Base-by-base conservation (phyloP, 2,113 vertebrate species). In the Proteles cristata region DNA sequence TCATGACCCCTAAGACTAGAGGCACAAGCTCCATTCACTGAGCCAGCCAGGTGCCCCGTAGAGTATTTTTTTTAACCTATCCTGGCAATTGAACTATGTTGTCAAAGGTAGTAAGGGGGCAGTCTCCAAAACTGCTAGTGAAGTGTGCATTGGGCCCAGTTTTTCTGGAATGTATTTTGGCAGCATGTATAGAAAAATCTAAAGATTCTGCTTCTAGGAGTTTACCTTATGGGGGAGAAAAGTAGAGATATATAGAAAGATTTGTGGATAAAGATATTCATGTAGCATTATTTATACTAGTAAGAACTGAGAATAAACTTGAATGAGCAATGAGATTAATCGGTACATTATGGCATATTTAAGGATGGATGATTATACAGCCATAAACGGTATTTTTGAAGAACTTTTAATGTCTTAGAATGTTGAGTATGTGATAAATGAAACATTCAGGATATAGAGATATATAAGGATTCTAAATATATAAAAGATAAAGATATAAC, bases 81-180 rank as follows among this genome's bases (percentile, higher is more conserved):
- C n/a, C 43, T 87, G 39, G 12, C 58, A 90, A 16, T 82, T 90
- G 28, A 82, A 61, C 39, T 69, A 1, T 92, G 26, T 65, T 80
- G 17, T 88, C 33, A 63, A 66, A 85, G 39, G 45, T 91, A 50
- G 16, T 90, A 14, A 82, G 74, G 26, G 15, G 33, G 14, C 33
- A 66, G 11, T 83, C n/a, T 88, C 39, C 63, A 71, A 90, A 68
- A 45, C 58, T 76, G 35, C 39, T 90, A n/a, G 23, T n/a, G 53
- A 80, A 79, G 11, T 93, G 26, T 74, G 15, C 48, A 12, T 33
- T 92, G 71, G 39, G 23, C 2, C 16, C 19, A 84, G 0, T 53
- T 93, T 90, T 96, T 80, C 93, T 95, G 87, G n/a, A 93, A 86
- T 16, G 16, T 93, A 45, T 68, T 94, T 91, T 61, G 82, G 48